Evolutionary conservation across 2,888 invertebrate genomes (phyloP).

Genomic region (Caenorhabditis sp.): DNA sequence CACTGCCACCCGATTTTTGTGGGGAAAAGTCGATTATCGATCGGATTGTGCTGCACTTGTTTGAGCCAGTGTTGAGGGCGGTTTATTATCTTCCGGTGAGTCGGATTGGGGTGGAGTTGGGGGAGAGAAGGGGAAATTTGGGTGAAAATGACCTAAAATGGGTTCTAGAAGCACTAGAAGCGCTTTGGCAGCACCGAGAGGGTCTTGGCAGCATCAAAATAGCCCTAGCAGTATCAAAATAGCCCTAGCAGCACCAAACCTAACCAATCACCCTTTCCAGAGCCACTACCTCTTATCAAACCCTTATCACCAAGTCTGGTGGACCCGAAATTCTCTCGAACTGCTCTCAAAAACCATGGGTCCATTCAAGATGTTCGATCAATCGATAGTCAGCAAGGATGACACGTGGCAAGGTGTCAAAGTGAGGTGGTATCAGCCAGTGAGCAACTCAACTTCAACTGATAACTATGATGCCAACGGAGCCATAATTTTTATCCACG

Average conservation of each 20-base stretch:
- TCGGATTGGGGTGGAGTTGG: no score
- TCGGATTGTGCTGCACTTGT: conserved; percentile 66
- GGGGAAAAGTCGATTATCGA: conserved; percentile 60
- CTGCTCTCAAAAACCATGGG: conserved; percentile 49
- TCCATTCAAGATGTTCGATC: conserved; percentile 29
- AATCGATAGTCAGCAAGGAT: conserved; percentile 7
- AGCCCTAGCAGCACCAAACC: no score
- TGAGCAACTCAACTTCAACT: conserved; percentile 2
- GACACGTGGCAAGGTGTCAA: conserved; percentile 46
- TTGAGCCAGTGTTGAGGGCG: conserved; percentile 70
- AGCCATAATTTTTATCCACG: conserved; percentile 79
- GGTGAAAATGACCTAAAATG: neutral
- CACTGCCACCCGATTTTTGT: conserved; percentile 69
- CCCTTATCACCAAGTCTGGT: conserved; percentile 62
- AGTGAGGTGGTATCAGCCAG: conserved; percentile 71
- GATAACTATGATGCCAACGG: no score
- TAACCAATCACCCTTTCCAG: no score
- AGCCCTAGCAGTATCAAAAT: no score
- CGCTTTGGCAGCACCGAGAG: no score
- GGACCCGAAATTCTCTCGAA: conserved; percentile 68
- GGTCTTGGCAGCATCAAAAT: no score
- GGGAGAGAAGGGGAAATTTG: no score
- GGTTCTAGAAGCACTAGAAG: no score
- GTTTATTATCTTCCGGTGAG: conserved; percentile 75
- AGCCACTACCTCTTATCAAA: conserved; percentile 56